These are phyloP conservation scores for Cairina moschata DNA, from an alignment of 2,113 vertebrate species.

Conservation along the genomic window DNA sequence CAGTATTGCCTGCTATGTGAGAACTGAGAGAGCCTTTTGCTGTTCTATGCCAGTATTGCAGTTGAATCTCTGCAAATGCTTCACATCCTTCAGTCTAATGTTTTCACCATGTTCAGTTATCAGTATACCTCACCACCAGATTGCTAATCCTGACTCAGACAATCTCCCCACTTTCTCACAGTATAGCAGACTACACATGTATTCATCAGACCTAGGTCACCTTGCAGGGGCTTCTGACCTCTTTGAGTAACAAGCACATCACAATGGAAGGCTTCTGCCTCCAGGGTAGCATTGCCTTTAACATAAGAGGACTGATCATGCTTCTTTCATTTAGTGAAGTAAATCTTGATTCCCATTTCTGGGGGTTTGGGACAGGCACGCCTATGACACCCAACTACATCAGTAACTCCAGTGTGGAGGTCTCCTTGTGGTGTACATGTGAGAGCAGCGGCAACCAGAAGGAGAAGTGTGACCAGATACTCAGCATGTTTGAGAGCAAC, in stretches of 20 bases:
- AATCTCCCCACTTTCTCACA: not conserved
- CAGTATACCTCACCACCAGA: not conserved
- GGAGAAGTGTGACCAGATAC: constrained; percentile 85
- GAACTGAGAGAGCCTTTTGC: not conserved
- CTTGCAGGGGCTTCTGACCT: not conserved
- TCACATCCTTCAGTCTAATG: not conserved
- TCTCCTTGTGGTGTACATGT: constrained; percentile 93
- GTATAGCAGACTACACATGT: not conserved
- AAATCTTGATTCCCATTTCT: constrained; percentile 24
- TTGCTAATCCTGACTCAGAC: not conserved
- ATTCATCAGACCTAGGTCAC: not conserved
- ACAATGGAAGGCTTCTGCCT: not conserved
- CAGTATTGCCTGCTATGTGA: not conserved
- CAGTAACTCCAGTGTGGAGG: constrained; percentile 84
- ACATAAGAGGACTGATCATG: not conserved
- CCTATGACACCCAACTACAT: constrained; percentile 93
- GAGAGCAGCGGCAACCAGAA: constrained; percentile 86
- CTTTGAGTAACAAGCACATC: rapidly evolving
- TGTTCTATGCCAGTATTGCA: not conserved
- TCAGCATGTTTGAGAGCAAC: constrained; percentile 87
- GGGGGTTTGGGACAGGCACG: constrained; percentile 81
- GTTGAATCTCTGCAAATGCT: not conserved
- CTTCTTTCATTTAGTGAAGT: not conserved
- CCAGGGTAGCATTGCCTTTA: not conserved
- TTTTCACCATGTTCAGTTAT: not conserved